Evolutionary conservation across 1,140 invertebrate species (phyloP), one percentile per base, ranked within the genome.

Genomic region (Drosophila sproati): DNA sequence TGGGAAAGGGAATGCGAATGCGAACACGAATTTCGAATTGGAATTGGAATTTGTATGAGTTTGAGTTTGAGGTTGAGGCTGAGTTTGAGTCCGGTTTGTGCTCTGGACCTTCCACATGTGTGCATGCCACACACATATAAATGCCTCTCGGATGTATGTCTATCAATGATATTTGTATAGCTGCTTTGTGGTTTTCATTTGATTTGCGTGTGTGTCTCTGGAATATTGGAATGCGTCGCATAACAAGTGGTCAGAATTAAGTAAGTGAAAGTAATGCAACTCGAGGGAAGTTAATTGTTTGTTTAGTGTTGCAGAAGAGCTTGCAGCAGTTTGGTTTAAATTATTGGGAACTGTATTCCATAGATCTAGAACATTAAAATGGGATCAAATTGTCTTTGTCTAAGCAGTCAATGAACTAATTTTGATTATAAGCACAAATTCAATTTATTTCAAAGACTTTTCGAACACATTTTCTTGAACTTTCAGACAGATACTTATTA

Each of bases 11-110:
- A 57, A 59, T 52, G 47, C 32, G 20, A 66, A 55, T 3, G 34
- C 55, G 41, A 71, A 63, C 55, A 28, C n/a, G 57, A 70, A 59
- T 71, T 52, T 34, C 32, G 7, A 63, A 63, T 12, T 47, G 45
- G 35, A 50, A 57, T 51, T 8, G 34, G 45, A 61, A 48, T 57
- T 32, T 20, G 10, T 29, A 2, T 29, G 54, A 29, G 54, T 31
- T 32, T 41, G 34, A 37, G 4, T 3, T 37, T 54, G 4, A 28
- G 20, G 32, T 8, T 41, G 47, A 12, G 37, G 2, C 31, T 57
- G 28, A 45, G 31, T 6, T 39, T 60, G 66, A 31, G 47, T 45
- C 39, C 32, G 35, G 32, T 32, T 5, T 29, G 10, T 57, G 5
- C 37, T 20, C 32, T 61, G 50, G 57, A 34, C 50, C 12, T 43